Base-by-base conservation (phyloP, 2,113 vertebrate species). In the Plecturocebus donacophilus region DNA sequence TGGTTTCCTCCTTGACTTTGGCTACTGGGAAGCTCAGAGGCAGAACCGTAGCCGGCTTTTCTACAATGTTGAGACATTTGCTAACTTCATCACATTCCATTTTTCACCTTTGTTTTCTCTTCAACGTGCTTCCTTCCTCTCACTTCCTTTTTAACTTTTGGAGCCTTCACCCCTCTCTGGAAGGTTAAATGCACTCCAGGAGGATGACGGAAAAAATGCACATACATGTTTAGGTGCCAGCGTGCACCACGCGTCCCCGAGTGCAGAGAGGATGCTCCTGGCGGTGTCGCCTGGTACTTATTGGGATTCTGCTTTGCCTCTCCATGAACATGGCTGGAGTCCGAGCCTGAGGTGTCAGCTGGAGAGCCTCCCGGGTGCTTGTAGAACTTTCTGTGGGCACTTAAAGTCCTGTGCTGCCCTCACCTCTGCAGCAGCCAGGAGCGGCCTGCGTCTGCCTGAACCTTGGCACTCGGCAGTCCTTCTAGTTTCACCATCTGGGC, bases 41-140 rank as follows among this genome's bases (percentile, higher is more conserved):
- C 38, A 54, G 27, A 0, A 1, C 12, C 9, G 0, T 25, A 19
- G 68, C 35, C 0, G 0, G 19, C 27, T 64, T 25, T 8, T 25
- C 20, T 45, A 32, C 11, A 11, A 12, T 14, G 40, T 1, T 35
- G 79, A n/a, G 79, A 4, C 30, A 8, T 71, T 75, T 45, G 7
- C 35, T 6, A 40, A 13, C n/a, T 42, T 42, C 30, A 14, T 40
- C 7, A 2, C 4, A 0, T 32, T 61, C 80, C 27, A 27, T 4
- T 10, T 87, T n/a, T 25, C 20, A 5, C 71, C 71, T 58, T 85
- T 42, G 35, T 38, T 79, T 91, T 19, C 49, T 56, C 40, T 71
- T 21, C 40, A 9, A 2, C 30, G 25, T 8, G 10, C 40, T 35
- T 25, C 30, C n/a, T 54, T 19, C 47, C 38, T 70, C 49, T 38